phyloP scores from a whole-genome alignment of 2,113 vertebrate genomes.

The Anthoscopus minutus region DNA sequence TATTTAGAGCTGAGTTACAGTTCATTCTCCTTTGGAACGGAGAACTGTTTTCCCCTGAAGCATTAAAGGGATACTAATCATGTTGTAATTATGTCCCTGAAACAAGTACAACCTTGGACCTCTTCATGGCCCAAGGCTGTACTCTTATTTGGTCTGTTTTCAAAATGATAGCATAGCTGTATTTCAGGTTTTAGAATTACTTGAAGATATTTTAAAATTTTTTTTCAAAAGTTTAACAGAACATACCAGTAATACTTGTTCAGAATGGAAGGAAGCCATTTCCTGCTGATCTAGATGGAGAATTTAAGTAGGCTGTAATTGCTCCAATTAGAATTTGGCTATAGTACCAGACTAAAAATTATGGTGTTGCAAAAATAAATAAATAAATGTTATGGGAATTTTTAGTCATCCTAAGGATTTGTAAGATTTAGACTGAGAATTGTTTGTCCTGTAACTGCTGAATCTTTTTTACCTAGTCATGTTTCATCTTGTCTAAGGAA shows the following conservation, averaged over 20 bases:
- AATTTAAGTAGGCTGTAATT: slow-evolving; percentile 3
- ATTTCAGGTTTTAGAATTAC: not conserved
- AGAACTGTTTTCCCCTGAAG: not conserved
- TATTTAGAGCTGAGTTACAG: not conserved
- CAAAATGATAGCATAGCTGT: not conserved
- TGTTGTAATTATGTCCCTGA: slow-evolving; percentile 31
- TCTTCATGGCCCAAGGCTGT: slow-evolving; percentile 6
- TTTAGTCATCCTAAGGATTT: not conserved
- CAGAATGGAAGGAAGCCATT: not conserved
- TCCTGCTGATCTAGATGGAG: not conserved
- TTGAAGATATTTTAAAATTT: not conserved
- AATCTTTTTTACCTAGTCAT: not conserved
- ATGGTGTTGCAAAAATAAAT: not conserved
- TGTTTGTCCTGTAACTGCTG: not conserved
- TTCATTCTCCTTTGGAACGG: not conserved
- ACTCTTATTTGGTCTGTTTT: not conserved
- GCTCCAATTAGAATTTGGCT: not conserved
- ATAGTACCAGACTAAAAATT: not conserved
- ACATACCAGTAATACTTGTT: not conserved
- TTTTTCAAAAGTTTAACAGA: not conserved
- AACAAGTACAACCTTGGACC: slow-evolving; percentile 20
- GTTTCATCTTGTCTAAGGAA: not conserved
- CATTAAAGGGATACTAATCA: not conserved
- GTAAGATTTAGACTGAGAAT: not conserved
- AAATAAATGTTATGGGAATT: not conserved